Base-by-base conservation (phyloP, 2,797 vertebrate genomes). In the Darevskia nairensis region DNA sequence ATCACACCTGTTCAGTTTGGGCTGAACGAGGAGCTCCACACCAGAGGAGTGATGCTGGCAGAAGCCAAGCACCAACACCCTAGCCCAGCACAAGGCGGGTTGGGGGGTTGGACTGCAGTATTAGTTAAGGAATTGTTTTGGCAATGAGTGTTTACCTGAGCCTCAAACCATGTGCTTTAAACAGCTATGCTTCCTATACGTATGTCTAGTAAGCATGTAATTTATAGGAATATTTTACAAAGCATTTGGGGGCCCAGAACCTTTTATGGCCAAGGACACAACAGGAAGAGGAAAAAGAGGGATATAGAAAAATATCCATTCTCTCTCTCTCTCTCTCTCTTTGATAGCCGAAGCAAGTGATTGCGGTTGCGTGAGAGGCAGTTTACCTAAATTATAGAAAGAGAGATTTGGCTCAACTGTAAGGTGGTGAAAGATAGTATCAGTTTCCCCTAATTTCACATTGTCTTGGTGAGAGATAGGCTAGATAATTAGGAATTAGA, bases 351-450 rank as follows among this genome's bases (percentile, higher is more conserved):
- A 61, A 78, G 66, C 74, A 93, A 83, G 81, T 86, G 27, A 27
- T 15, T 88, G 25, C 72, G 69, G 19, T 84, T 90, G 87, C 85
- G 86, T 94, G 89, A 86, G 88, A 86, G 35, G 19, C 79, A 15
- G 50, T 66, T 88, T 91, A 90, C 66, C 1, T 2, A 81, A 90
- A 50, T 64, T 29, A 29, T 2, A 71, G 11, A 89, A 84, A 89
- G 11, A 89, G 84, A 89, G 82, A 87, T 91, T 90, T 79, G 84
- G 79, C 89, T 87, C 85, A 82, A 75, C 2, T 74, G 15, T 64
- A 89, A 79, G 46, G 35, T 72, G 85, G 61, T 78, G 69, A 68
- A 80, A 86, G 82, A 11, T 2, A 27, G 61, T 4, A 3, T 25
- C 0, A 82, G 61, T 7, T 23, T 66, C 72, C 66, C 89, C 84